These are phyloP conservation scores for Gymnodraco acuticeps DNA, from an alignment of 2,797 vertebrate species.

Conservation along the genomic window DNA sequence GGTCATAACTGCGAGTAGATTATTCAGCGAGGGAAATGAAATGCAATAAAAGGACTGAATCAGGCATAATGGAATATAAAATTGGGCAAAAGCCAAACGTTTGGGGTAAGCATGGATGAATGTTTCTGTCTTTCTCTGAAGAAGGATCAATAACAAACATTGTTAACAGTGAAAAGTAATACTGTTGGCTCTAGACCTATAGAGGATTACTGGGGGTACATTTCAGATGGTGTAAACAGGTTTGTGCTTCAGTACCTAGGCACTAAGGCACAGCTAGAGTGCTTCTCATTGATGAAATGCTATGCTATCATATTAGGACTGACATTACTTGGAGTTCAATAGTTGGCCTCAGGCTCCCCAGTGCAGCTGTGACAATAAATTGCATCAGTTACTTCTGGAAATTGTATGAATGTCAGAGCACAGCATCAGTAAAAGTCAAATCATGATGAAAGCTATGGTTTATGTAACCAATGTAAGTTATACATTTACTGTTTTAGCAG, in stretches of 20 bases:
- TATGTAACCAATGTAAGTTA: neutral
- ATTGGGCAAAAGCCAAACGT: neutral
- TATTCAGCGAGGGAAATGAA: conserved; percentile 4
- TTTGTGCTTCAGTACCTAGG: conserved; percentile 4
- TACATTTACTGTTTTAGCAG: neutral
- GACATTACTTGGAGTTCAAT: conserved; percentile 24
- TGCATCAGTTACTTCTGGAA: conserved; percentile 16
- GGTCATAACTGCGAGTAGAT: neutral
- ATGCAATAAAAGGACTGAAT: neutral
- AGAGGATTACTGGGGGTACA: conserved; percentile 11
- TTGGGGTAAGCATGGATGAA: neutral
- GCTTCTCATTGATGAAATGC: conserved; percentile 30
- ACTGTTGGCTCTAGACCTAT: conserved; percentile 3
- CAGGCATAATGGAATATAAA: neutral
- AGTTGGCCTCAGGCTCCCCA: conserved; percentile 8
- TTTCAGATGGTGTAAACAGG: conserved; percentile 14
- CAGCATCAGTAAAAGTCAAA: conserved; percentile 16
- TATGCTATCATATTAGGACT: conserved; percentile 4
- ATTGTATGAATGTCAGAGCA: conserved; percentile 10
- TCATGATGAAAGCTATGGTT: neutral
- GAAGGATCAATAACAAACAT: conserved; percentile 8
- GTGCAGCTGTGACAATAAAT: conserved; percentile 13
- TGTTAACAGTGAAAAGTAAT: conserved; percentile 20
- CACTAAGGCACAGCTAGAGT: conserved; percentile 1
- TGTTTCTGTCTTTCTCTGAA: neutral